Conservation (phyloP, 2,888 invertebrate genomes). For the Heliothis peltigera region DNA sequence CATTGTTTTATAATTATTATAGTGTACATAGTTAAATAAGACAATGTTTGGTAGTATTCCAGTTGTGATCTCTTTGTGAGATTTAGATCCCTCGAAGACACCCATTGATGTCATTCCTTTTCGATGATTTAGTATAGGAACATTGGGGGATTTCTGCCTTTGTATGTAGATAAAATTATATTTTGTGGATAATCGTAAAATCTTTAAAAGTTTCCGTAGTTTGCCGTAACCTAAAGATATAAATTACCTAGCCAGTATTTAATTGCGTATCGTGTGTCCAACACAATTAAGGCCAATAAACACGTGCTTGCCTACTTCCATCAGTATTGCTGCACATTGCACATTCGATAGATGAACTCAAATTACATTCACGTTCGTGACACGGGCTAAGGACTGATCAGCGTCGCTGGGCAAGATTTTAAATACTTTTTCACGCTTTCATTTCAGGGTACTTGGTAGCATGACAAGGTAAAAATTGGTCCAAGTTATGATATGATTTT, state of each 20-base stretch:
- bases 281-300: conserved; percentile 56
- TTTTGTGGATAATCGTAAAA: no score
- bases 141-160: no score
- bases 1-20: conserved; percentile 9
- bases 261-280: conserved; percentile 9
- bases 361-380: conserved; percentile 25
- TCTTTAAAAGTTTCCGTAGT: not conserved
- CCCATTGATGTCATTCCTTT: no score
- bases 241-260: conserved; percentile 5
- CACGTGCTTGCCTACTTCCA: conserved; percentile 28
- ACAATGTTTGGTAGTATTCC: not conserved
- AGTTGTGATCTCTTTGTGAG: no score
- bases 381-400: not conserved
- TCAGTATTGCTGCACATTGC: conserved; percentile 34
- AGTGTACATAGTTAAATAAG: not conserved
- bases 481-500: no score
- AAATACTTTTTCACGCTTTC: no score
- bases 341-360: conserved; percentile 1
- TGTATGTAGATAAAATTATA: no score
- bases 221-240: conserved; percentile 5
- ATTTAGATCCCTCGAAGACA: no score
- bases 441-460: no score
- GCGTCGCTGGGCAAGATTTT: not conserved
- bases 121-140: no score
- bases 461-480: no score